Evolutionary conservation across 2,888 invertebrate species (phyloP), one percentile per base, ranked within the genome.

Genomic region (Erebia ligea): DNA sequence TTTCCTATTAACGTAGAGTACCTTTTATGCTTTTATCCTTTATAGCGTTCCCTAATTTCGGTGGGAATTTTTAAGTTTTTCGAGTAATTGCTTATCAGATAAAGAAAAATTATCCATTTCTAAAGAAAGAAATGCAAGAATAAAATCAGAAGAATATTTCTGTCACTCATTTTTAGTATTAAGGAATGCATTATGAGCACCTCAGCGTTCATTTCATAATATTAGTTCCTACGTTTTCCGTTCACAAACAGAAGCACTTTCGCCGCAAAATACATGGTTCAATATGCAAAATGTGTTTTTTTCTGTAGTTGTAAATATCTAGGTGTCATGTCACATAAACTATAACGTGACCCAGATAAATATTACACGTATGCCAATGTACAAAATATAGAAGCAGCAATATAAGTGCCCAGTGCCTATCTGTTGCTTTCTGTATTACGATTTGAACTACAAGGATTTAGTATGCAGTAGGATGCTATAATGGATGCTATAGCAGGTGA

Each of bases 381-480:
- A 54, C 54, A 17, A 54, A n/a, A n/a, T n/a, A 54, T 54, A 17
- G 54, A 52, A 17, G 10, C 58, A 34, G 25, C n/a, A 34, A 58
- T 25, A 40, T 34, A 25, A 6, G 8, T 25, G 15, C 57, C 15
- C 25, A 58, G 57, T 40, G 40, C 42, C 4, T 40, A 59, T 40
- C 10, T 42, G 40, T 40, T 40, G 59, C 59, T 59, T 58, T 59
- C 40, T 57, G 11, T 42, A 17, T 59, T 17, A 42, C 40, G 40
- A 10, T 59, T 40, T 59, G 58, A n/a, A 34, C 58, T 40, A 40
- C 40, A 40, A 58, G n/a, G 58, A 58, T 58, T 59, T 17, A 59
- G 8, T 40, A 40, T 17, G n/a, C 40, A 58, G n/a, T 40, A 34
- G 3, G 34, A 58, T n/a, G n/a, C n/a, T n/a, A n/a, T n/a, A n/a